These are phyloP conservation scores for Orchesella cincta DNA, from an alignment of 1,140 invertebrate genomes.

Conservation along the genomic window DNA sequence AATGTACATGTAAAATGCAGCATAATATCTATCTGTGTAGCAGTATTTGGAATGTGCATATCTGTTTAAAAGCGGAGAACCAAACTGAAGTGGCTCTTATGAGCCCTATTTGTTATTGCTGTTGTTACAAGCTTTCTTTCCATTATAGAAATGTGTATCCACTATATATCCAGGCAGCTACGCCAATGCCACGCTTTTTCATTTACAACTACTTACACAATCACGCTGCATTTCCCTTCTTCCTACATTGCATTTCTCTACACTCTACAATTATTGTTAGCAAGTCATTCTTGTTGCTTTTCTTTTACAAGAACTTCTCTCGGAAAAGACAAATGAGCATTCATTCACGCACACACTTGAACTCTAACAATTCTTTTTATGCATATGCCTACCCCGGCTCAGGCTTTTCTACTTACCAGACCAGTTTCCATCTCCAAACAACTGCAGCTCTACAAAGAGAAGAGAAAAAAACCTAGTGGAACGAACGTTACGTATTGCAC, in stretches of 20 bases:
- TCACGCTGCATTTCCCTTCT: conserved; percentile 4
- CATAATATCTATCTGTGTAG: no score
- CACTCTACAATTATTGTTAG: background rate
- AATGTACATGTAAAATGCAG: no score
- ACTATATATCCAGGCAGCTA: no score
- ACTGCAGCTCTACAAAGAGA: no score
- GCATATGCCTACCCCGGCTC: background rate
- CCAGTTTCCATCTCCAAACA: background rate
- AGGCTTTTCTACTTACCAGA: background rate
- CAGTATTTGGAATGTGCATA: background rate
- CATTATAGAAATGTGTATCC: no score
- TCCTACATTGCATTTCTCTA: background rate
- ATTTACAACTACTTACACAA: background rate
- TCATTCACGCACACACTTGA: background rate
- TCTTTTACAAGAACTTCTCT: background rate
- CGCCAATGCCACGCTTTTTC: background rate
- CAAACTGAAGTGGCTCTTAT: background rate
- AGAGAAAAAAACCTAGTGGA: no score
- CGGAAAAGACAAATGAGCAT: background rate
- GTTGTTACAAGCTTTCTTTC: no score
- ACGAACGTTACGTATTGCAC: no score
- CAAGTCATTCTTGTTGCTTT: background rate
- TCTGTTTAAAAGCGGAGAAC: background rate
- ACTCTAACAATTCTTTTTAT: background rate
- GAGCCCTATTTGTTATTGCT: background rate